Percentiles rank a stretch among this genome's conserved stretches.
phyloP scores from a whole-genome alignment of 1,140 invertebrate genomes.

The Pseudomyrmex dendroicus region DNA sequence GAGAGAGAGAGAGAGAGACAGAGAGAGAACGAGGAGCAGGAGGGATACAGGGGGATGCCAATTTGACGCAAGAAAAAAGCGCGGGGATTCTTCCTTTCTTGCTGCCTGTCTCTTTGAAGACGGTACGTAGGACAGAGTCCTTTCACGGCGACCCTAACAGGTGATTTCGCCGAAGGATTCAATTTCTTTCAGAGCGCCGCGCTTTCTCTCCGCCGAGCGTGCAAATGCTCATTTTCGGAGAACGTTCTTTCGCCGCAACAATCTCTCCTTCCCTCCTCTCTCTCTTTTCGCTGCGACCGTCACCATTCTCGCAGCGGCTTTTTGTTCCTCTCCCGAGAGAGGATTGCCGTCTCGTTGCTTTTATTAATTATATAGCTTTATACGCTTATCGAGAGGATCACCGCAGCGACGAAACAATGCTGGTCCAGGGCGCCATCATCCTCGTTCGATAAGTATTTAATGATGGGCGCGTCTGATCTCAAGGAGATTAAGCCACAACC shows the following conservation, averaged over 20 bases:
- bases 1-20: slow-evolving; percentile 31
- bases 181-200: slow-evolving; percentile 66
- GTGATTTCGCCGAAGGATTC: slow-evolving; percentile 70
- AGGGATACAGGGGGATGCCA: slow-evolving; percentile 53
- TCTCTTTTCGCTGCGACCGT: background rate
- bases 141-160: slow-evolving; percentile 69
- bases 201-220: slow-evolving; percentile 29
- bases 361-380: slow-evolving; percentile 70
- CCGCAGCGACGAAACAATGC: slow-evolving; percentile 59
- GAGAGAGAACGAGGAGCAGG: background rate
- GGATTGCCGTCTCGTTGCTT: slow-evolving; percentile 34
- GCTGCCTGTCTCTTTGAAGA: slow-evolving; percentile 56
- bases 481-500: slow-evolving; percentile 67
- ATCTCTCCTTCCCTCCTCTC: background rate
- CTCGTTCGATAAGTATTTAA: slow-evolving; percentile 68
- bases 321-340: slow-evolving; percentile 31
- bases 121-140: slow-evolving; percentile 56
- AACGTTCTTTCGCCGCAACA: slow-evolving; percentile 20
- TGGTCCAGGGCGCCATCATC: slow-evolving; percentile 59
- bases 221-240: slow-evolving; percentile 71
- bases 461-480: slow-evolving; percentile 63
- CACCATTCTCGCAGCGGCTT: slow-evolving; percentile 14
- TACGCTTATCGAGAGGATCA: slow-evolving; percentile 38
- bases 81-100: slow-evolving; percentile 66
- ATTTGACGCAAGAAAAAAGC: slow-evolving; percentile 66